Base-by-base conservation (phyloP, 2,888 invertebrate species). In the Agrochola circellaris region DNA sequence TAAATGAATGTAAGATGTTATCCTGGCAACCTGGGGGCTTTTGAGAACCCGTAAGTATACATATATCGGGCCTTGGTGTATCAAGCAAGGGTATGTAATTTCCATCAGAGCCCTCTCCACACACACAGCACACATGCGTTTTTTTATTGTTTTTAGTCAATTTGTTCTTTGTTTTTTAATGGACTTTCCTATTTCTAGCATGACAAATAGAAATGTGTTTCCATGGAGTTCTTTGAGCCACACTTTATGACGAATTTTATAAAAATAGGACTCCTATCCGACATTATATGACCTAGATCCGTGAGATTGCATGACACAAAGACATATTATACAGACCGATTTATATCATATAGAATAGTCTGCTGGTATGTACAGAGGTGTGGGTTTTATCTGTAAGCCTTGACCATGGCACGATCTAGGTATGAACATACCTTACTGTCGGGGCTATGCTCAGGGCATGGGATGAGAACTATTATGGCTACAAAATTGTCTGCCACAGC, bases 361-460 rank as follows among this genome's bases (percentile, higher is more conserved):
- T 65, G 48, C 48, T 79, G 38, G 30, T 48, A 13, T 54, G 45
- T 74, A 64, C 11, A 45, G 9, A 71, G 79, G 66, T 83, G 83
- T 78, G 84, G 81, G 79, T 20, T 77, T 58, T 81, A 83, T 81
- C 83, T 77, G 15, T 3, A 8, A 58, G 13, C 79, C 81, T 78
- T 78, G 81, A 67, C 84, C 83, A 58, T 81, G 70, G 48, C 2
- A 56, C 23, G 30, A 66, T 15, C 45, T 82, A 75, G 66, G 34
- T 7, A 26, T 23, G 20, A 23, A 42, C n/a, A 60, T 42, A 17
- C 5, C 2, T 17, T 20, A 17, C 17, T 45, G 0, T 75, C 26
- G 30, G 26, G 38, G 13, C 62, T 48, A 7, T 23, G 30, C 7
- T n/a, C 8, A n/a, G 20, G 23, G 15, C 23, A n/a, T 26, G 30